phyloP scores from a whole-genome alignment of 2,888 invertebrate genomes.

The Cremastinae sp. region DNA sequence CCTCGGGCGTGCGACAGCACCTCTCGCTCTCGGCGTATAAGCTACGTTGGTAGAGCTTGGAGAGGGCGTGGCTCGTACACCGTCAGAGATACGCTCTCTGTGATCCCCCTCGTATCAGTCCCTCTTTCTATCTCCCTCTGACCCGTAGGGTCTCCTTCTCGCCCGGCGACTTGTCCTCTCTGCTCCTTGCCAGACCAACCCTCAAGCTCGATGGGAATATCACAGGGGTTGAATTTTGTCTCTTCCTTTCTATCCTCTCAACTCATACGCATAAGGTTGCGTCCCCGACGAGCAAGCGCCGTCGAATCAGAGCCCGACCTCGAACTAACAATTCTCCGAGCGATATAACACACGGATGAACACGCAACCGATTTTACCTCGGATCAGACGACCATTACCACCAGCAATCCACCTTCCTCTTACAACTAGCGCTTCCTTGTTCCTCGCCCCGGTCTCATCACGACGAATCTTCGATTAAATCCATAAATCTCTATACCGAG shows the following conservation, averaged over 20 bases:
- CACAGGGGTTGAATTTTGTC: constrained; percentile 58
- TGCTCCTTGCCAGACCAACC: constrained; percentile 41
- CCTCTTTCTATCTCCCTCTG: constrained; percentile 49
- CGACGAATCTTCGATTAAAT: constrained; percentile 48
- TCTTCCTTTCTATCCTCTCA: constrained; percentile 49
- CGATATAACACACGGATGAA: constrained; percentile 51
- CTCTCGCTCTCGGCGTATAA: constrained; percentile 71
- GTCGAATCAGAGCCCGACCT: constrained; percentile 57
- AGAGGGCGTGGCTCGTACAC: constrained; percentile 79
- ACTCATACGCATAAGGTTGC: constrained; percentile 56
- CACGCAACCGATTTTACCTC: constrained; percentile 58
- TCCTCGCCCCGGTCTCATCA: constrained; percentile 33
- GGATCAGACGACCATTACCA: constrained; percentile 47
- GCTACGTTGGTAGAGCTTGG: constrained; percentile 75
- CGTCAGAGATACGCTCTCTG: constrained; percentile 75
- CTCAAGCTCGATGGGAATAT: constrained; percentile 51
- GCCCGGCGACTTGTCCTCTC: constrained; percentile 42
- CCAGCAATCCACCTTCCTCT: constrained; percentile 43
- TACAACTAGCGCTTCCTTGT: constrained; percentile 45
- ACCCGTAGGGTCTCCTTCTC: constrained; percentile 27
- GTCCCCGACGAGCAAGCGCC: constrained; percentile 60
- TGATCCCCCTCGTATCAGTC: constrained; percentile 61
- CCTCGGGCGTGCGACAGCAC: constrained; percentile 43
- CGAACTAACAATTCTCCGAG: constrained; percentile 41
- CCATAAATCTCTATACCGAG: constrained; percentile 43